Evolutionary conservation across 2,888 invertebrate genomes (phyloP).

Genomic region (Oxyteleia sp.): DNA sequence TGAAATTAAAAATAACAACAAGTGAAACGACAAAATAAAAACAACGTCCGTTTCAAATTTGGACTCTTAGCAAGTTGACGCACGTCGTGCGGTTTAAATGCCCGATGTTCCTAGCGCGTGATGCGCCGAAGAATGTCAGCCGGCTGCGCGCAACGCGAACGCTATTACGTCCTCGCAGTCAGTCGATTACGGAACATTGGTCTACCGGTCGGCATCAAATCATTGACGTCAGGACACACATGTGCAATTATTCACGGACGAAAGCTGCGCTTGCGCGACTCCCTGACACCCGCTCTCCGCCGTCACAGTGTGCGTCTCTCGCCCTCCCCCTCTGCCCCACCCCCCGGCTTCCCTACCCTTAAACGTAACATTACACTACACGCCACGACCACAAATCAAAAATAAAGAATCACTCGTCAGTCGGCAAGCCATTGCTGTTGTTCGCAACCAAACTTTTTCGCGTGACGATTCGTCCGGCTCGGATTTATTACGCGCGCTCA

Average conservation of each 20-base stretch:
- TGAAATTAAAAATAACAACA: too few species aligned
- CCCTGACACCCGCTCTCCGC: slow-evolving; percentile 1
- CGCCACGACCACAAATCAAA: too few species aligned
- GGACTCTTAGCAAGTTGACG: too few species aligned
- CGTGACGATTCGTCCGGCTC: too few species aligned
- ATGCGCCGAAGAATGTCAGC: slow-evolving; percentile 52
- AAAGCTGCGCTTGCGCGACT: slow-evolving; percentile 39
- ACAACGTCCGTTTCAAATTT: too few species aligned
- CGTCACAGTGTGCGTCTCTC: background rate
- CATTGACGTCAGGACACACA: slow-evolving; percentile 65
- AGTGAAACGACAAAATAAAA: too few species aligned
- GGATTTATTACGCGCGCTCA: too few species aligned
- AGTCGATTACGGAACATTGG: slow-evolving; percentile 68
- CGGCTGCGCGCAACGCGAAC: slow-evolving; percentile 32
- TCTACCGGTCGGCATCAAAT: slow-evolving; percentile 55
- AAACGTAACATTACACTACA: background rate
- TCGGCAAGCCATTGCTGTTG: too few species aligned
- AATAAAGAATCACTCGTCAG: too few species aligned
- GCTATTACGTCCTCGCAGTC: slow-evolving; percentile 49
- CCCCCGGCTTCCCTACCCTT: background rate
- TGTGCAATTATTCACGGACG: slow-evolving; percentile 62
- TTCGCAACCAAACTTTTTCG: too few species aligned
- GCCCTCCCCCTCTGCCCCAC: too few species aligned
- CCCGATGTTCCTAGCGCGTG: slow-evolving; percentile 9
- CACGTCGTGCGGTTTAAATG: background rate